These are phyloP conservation scores for Andrena bicolor DNA, from an alignment of 2,888 invertebrate species.

Conservation along the genomic window DNA sequence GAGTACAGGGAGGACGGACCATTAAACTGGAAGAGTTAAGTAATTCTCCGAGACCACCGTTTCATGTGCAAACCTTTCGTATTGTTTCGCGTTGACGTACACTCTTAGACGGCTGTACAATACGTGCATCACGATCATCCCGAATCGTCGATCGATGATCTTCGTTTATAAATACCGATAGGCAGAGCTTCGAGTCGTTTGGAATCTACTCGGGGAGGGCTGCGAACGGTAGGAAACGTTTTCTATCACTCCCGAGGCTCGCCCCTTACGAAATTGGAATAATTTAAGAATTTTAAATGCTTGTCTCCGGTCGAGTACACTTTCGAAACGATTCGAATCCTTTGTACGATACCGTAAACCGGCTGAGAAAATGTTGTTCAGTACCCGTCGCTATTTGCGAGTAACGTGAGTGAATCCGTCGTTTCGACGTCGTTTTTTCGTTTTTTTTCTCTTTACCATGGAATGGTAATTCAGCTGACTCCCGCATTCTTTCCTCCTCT, in stretches of 20 bases:
- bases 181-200: neutral
- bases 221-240: neutral
- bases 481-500: constrained; percentile 14
- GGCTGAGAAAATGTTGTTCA: neutral
- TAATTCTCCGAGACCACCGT: constrained; percentile 29
- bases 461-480: constrained; percentile 1
- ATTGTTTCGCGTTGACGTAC: constrained; percentile 55
- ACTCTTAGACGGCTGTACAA: constrained; percentile 42
- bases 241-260: neutral
- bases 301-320: neutral
- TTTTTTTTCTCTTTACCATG: neutral
- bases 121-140: constrained; percentile 25
- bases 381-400: neutral
- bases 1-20: constrained; percentile 18
- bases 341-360: constrained; percentile 2
- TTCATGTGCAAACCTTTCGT: constrained; percentile 37
- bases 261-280: too few relatives aligned
- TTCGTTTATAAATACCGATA: constrained; percentile 6
- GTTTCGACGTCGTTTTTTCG: constrained; percentile 19
- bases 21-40: constrained; percentile 20
- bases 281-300: neutral
- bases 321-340: neutral
- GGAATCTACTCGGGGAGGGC: neutral
- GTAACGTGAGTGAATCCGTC: neutral
- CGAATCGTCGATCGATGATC: constrained; percentile 34